phyloP scores from a whole-genome alignment of 1,140 invertebrate species.

The Frieseomelitta varia region DNA sequence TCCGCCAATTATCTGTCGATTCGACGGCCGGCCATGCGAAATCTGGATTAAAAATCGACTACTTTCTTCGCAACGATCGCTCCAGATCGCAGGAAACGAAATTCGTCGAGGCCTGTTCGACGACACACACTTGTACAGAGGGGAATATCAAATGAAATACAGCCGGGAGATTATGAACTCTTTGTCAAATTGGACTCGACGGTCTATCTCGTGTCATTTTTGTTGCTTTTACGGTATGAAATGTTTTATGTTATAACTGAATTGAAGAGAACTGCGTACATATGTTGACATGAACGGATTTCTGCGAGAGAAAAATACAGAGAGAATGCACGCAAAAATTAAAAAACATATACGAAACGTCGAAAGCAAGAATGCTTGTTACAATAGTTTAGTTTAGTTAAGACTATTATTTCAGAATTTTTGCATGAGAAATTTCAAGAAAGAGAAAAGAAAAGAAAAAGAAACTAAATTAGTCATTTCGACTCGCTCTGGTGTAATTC shows the following conservation, averaged over 20 bases:
- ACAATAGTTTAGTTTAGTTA: too few relatives aligned
- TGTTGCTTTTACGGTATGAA: neutral
- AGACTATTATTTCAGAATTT: too few relatives aligned
- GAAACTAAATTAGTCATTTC: too few relatives aligned
- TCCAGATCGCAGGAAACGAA: neutral
- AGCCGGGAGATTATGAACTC: neutral
- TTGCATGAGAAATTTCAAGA: too few relatives aligned
- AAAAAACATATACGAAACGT: too few relatives aligned
- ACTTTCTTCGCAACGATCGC: neutral
- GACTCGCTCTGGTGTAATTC: neutral
- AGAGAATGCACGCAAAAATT: too few relatives aligned
- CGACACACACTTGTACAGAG: too few relatives aligned
- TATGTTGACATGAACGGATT: neutral
- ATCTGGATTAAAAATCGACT: neutral
- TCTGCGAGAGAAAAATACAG: too few relatives aligned
- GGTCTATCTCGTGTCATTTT: neutral
- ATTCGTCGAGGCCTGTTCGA: neutral
- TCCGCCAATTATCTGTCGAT: slow-evolving; percentile 12
- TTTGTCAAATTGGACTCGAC: neutral
- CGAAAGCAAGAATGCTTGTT: too few relatives aligned
- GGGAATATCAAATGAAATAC: neutral
- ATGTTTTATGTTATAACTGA: neutral
- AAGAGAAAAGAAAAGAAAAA: too few relatives aligned
- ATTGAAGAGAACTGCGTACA: neutral
- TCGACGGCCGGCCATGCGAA: neutral